Evolutionary conservation across 2,888 invertebrate genomes (phyloP).

Genomic region (Isoperla grammatica): DNA sequence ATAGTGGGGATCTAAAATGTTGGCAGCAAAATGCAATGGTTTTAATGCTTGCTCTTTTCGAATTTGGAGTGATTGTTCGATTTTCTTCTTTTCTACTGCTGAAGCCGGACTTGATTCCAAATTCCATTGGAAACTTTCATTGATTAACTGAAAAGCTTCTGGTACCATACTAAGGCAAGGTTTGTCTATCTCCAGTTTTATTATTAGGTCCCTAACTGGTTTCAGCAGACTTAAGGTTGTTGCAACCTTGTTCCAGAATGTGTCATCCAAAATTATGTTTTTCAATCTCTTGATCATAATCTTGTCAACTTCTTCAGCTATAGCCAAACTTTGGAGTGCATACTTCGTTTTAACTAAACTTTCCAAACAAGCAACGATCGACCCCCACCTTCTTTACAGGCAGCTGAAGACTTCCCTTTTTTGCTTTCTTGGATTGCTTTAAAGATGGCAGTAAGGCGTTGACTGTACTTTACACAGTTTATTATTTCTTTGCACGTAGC

Average conservation of each 20-base stretch:
- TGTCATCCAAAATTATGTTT: conserved; percentile 28
- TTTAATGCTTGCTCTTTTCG: conserved; percentile 29
- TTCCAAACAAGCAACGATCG: conserved; percentile 32
- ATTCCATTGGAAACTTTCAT: conserved; percentile 31
- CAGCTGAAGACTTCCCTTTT: conserved; percentile 22
- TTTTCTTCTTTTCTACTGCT: conserved; percentile 20
- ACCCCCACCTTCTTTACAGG: conserved; percentile 33
- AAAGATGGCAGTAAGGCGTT: conserved; percentile 24
- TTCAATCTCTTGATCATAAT: neutral
- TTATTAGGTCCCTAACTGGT: conserved; percentile 31
- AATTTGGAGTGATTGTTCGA: conserved; percentile 28
- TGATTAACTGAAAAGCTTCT: conserved; percentile 31
- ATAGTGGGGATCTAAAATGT: conserved; percentile 34
- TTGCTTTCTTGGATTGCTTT: neutral
- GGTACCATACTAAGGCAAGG: conserved; percentile 31
- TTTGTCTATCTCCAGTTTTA: conserved; percentile 30
- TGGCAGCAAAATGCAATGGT: conserved; percentile 34
- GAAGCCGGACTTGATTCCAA: conserved; percentile 7
- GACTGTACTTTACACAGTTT: conserved; percentile 34
- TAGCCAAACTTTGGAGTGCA: conserved; percentile 32
- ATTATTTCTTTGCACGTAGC: conserved; percentile 30
- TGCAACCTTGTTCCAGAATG: conserved; percentile 30
- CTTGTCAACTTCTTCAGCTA: conserved; percentile 26
- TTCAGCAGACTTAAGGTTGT: conserved; percentile 28
- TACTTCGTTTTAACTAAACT: conserved; percentile 32